Base-by-base conservation (phyloP, 2,113 vertebrate genomes). In the Heterotis niloticus region DNA sequence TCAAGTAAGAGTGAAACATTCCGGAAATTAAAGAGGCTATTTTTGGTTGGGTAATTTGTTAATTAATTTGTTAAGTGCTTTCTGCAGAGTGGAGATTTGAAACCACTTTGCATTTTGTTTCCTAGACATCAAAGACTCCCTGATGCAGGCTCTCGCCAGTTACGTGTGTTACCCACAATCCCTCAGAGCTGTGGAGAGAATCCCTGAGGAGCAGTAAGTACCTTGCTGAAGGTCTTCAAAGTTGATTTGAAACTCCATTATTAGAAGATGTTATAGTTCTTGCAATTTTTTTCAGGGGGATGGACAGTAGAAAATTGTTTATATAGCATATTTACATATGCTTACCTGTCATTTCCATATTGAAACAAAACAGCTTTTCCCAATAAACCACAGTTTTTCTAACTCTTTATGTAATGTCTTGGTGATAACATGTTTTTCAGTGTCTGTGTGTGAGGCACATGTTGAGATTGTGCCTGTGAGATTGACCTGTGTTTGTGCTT, bases 91-190 rank as follows among this genome's bases (percentile, higher is more conserved):
- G 13, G 29, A 17, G 5, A 5, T 34, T 57, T 16, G 16, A 57
- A 60, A 57, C 1, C 11, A 20, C 77, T 62, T 20, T 62, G 16
- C 66, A 56, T 85, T 24, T 23, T 87, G 66, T 64, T 64, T 85
- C 77, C 65, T 89, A 99, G 98, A 99, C 85, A 98, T 99, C 88
- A 96, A 98, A 82, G 98, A 99, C 88, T 98, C 96, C 0, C 90
- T 99, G 88, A 99, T 99, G 98, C 98, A 99, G 88, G 96, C 98
- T 0, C 86, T 99, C 80, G 98, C 98, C 88, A 99, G 98, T 90
- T 99, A 99, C 0, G 96, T 99, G 80, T 99, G 98, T 87, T 99
- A 99, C 90, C 96, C 96, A 54, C 95, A 98, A 89, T 99, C 97
- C 0, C 94, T 99, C 80, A 93, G 92, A 84, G 98, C 98, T 0